Conservation (phyloP, 2,888 invertebrate species). For the Sarcophaga subvicina region DNA sequence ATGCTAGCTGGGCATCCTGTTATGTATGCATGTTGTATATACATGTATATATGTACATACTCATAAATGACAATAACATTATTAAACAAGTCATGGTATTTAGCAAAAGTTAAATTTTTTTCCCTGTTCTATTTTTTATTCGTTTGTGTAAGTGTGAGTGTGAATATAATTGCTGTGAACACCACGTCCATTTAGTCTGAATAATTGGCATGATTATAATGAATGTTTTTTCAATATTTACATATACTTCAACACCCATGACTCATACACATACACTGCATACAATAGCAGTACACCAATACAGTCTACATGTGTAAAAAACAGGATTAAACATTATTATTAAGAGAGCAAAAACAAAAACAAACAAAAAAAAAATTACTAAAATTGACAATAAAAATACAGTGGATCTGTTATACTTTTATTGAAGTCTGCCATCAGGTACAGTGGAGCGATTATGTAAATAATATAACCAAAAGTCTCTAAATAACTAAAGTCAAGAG, state of each 20-base stretch:
- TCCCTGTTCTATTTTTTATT: too few species aligned
- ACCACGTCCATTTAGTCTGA: constrained; percentile 38
- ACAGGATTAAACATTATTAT: not conserved
- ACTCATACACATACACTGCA: constrained; percentile 27
- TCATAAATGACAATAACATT: not conserved
- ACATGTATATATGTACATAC: not conserved
- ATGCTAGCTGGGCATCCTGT: not conserved
- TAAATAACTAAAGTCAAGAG: too few species aligned
- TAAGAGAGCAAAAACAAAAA: constrained; percentile 2
- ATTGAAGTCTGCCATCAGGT: not conserved
- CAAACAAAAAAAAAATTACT: not conserved
- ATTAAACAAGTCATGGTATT: not conserved
- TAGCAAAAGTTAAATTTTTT: not conserved
- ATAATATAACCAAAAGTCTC: not conserved
- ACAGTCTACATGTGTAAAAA: not conserved
- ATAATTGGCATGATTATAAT: constrained; percentile 67
- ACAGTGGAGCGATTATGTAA: not conserved
- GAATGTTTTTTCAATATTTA: constrained; percentile 60
- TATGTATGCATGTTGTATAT: not conserved
- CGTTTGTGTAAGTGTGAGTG: not conserved
- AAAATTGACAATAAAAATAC: constrained; percentile 12
- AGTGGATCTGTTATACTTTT: not conserved
- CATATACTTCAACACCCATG: not conserved
- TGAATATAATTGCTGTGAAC: constrained; percentile 32
- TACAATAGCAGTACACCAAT: not conserved